A percentile compares a stretch with the other conserved stretches of the same genome.
Conservation (phyloP, 2,888 invertebrate genomes). For the Apantesis nais region DNA sequence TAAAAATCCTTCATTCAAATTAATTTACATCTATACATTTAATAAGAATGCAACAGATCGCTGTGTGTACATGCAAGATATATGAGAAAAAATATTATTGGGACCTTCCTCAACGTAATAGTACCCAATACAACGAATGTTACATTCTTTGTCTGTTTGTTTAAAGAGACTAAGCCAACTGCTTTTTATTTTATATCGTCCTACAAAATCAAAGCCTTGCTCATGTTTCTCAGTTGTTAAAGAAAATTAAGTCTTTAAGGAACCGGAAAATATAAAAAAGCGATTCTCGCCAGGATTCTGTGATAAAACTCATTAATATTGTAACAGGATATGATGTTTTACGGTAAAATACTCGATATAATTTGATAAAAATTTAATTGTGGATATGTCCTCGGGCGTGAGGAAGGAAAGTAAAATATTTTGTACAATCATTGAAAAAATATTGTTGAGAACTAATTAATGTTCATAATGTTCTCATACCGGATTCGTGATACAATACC, state of each 20-base stretch:
- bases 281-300: conserved; percentile 11
- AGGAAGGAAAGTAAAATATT: conserved; percentile 38
- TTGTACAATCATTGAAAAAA: conserved; percentile 23
- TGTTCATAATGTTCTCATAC: conserved; percentile 35
- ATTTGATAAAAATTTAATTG: conserved; percentile 31
- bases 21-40: too few species aligned
- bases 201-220: neutral
- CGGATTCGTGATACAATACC: conserved; percentile 38
- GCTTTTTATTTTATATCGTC: neutral
- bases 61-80: too few species aligned
- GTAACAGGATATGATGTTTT: conserved; percentile 32
- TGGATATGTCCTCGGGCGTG: conserved; percentile 27
- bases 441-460: conserved; percentile 27
- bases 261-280: conserved; percentile 30
- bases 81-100: too few species aligned
- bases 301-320: conserved; percentile 14
- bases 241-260: neutral
- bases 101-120: too few species aligned
- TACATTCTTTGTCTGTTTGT: too few species aligned
- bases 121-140: too few species aligned
- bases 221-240: neutral
- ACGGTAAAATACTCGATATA: conserved; percentile 22
- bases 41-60: too few species aligned
- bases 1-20: too few species aligned
- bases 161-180: too few species aligned